Conservation (phyloP, 2,113 vertebrate genomes). For the Halcyon senegalensis region DNA sequence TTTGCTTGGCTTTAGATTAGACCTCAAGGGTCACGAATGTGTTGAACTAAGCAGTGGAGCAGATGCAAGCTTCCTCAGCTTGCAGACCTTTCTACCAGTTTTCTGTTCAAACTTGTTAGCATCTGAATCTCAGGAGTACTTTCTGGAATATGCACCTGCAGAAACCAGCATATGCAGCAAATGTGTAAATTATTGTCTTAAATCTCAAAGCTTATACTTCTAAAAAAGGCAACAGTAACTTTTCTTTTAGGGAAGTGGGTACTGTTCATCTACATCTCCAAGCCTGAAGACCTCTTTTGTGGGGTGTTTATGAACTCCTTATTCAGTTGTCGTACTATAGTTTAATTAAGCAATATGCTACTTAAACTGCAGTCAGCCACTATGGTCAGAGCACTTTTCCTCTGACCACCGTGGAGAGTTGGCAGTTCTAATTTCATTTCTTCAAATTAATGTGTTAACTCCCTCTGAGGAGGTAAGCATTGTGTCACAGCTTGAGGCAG, state of each 20-base stretch:
- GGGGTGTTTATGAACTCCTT: conserved; percentile 59
- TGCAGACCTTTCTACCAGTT: conserved; percentile 41
- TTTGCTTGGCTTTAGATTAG: conserved; percentile 55
- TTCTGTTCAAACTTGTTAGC: conserved; percentile 49
- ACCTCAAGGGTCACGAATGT: conserved; percentile 44
- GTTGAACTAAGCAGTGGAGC: conserved; percentile 51
- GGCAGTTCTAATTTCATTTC: conserved; percentile 66
- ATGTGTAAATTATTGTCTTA: conserved; percentile 35
- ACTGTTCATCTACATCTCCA: neutral
- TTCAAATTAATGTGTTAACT: conserved; percentile 73
- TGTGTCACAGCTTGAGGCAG: conserved; percentile 48
- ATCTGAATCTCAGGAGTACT: conserved; percentile 45
- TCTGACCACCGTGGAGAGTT: conserved; percentile 47
- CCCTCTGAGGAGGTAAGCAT: conserved; percentile 54
- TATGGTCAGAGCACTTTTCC: conserved; percentile 47
- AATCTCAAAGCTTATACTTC: conserved; percentile 19
- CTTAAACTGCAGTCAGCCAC: conserved; percentile 40
- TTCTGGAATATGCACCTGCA: conserved; percentile 56
- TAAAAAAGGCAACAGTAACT: conserved; percentile 3
- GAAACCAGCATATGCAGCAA: conserved; percentile 1
- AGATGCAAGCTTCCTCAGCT: conserved; percentile 34
- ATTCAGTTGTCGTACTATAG: conserved; percentile 12
- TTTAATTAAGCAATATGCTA: conserved; percentile 46
- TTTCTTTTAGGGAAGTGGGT: neutral
- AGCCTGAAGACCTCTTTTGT: neutral